A percentile compares a stretch with the other conserved stretches of the same genome.
phyloP scores from a whole-genome alignment of 1,140 invertebrate species.

The Calephelis nemesis region DNA sequence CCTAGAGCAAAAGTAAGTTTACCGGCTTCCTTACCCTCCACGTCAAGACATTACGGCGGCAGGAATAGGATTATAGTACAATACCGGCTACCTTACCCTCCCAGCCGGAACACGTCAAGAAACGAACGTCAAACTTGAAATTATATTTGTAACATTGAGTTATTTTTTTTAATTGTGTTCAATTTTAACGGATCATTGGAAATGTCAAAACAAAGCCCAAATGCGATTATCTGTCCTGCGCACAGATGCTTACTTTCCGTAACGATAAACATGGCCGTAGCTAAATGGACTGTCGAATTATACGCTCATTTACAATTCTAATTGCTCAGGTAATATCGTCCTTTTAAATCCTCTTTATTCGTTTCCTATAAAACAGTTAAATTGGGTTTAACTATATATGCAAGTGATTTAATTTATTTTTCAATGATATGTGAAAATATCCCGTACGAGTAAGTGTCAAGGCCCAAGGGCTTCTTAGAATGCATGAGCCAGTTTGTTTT shows the following conservation, averaged over 20 bases:
- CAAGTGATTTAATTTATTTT: too few species aligned
- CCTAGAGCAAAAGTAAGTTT: too few species aligned
- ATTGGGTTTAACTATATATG: neutral
- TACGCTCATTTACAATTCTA: conserved; percentile 28
- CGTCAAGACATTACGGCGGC: too few species aligned
- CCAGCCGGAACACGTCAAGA: too few species aligned
- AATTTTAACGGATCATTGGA: conserved; percentile 5
- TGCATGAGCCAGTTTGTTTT: too few species aligned
- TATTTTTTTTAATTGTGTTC: conserved; percentile 2
- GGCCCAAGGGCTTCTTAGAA: too few species aligned
- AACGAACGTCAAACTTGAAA: too few species aligned
- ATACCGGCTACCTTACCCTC: too few species aligned
- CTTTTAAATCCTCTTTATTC: conserved; percentile 21
- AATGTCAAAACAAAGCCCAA: conserved; percentile 19
- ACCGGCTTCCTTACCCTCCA: too few species aligned
- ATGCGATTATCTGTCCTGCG: conserved; percentile 17
- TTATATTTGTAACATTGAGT: neutral
- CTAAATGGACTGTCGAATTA: conserved; percentile 34
- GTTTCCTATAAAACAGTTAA: conserved; percentile 17
- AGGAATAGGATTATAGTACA: too few species aligned
- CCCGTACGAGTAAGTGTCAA: too few species aligned
- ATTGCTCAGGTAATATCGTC: conserved; percentile 19
- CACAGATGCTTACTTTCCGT: conserved; percentile 33
- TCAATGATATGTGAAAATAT: too few species aligned
- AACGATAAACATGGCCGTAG: conserved; percentile 32